Conservation (phyloP, 2,888 invertebrate species). For the Hyppa rectilinea region DNA sequence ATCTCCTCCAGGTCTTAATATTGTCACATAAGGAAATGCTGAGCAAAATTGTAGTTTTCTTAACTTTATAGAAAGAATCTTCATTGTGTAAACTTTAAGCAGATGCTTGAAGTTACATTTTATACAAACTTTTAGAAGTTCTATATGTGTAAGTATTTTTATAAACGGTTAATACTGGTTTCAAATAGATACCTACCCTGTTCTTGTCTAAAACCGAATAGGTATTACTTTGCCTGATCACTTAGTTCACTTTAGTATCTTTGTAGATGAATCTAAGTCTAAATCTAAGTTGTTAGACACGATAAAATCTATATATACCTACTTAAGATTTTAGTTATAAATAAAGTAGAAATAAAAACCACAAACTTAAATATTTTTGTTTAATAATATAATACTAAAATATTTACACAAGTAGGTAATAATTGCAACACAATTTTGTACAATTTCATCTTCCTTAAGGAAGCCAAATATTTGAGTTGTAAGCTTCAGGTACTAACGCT, state of each 20-base stretch:
- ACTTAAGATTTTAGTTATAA: no score
- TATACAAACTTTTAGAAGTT: no score
- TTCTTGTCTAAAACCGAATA: background rate
- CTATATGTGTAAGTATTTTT: background rate
- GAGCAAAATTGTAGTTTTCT: no score
- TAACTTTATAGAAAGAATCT: no score
- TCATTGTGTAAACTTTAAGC: no score
- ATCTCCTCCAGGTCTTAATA: no score
- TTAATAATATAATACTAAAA: conserved; percentile 31
- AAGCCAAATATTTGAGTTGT: conserved; percentile 32
- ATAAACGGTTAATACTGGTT: background rate
- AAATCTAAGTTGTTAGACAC: no score
- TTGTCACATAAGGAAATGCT: no score
- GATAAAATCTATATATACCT: no score
- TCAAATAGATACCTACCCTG: background rate
- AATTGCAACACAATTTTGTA: conserved; percentile 47
- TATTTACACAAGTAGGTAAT: conserved; percentile 47
- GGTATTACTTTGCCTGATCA: background rate
- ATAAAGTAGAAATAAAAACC: conserved; percentile 14
- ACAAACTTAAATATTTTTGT: background rate
- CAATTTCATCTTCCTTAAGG: conserved; percentile 3
- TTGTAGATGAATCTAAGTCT: background rate
- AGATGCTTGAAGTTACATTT: no score
- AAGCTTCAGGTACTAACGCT: conserved; percentile 43
- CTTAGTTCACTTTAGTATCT: background rate